Percentiles rank a stretch among this genome's conserved stretches.
Conservation (phyloP, 2,797 vertebrate species). For the Catamblyrhynchus diadema region DNA sequence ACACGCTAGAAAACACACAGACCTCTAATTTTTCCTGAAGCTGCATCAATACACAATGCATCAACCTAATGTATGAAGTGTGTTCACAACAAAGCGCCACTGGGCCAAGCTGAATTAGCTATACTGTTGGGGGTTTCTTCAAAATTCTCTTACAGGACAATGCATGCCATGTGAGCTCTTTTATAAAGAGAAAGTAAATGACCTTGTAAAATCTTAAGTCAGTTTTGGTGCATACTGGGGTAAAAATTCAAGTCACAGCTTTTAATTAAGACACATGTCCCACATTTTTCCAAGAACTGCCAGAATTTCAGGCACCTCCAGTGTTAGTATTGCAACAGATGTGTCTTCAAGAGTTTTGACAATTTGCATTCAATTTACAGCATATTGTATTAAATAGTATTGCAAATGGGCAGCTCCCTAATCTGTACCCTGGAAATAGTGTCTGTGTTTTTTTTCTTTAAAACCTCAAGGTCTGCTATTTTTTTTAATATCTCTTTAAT, state of each 20-base stretch:
- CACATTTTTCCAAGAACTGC: neutral
- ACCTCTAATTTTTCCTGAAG: neutral
- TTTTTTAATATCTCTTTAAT: neutral
- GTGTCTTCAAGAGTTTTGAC: neutral
- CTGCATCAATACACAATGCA: neutral
- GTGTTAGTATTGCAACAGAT: neutral
- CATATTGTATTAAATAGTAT: neutral
- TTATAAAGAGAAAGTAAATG: neutral
- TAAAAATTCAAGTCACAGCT: neutral
- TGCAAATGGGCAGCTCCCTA: neutral
- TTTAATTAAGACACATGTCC: neutral
- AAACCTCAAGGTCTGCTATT: neutral
- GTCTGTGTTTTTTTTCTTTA: neutral
- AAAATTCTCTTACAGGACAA: neutral
- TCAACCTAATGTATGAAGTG: neutral
- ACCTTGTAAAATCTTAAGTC: neutral
- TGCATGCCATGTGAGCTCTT: neutral
- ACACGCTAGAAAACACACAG: neutral
- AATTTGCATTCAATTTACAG: neutral
- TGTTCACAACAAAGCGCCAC: neutral
- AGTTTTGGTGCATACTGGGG: neutral
- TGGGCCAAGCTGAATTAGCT: neutral
- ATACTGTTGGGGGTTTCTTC: neutral
- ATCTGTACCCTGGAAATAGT: neutral
- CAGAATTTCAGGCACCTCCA: neutral